A percentile compares a stretch with the other conserved stretches of the same genome.
Conservation (phyloP, 1,140 invertebrate species). For the Leucophenga varia region DNA sequence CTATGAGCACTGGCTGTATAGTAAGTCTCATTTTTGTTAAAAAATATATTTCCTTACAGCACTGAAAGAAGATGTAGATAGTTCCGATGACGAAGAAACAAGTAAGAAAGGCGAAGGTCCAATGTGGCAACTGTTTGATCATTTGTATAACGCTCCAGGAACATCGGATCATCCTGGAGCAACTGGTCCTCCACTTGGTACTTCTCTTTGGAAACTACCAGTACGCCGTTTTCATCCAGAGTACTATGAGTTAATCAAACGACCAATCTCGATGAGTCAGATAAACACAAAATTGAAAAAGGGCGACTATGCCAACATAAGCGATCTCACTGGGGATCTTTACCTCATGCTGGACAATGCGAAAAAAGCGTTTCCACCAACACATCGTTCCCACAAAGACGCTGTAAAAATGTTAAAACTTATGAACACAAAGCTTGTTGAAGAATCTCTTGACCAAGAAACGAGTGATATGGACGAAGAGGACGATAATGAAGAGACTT, state of each 20-base stretch:
- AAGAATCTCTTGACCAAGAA: conserved; percentile 45
- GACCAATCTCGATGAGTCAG: conserved; percentile 91
- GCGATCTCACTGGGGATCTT: conserved; percentile 90
- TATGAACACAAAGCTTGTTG: conserved; percentile 51
- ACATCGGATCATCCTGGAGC: conserved; percentile 50
- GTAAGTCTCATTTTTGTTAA: background rate
- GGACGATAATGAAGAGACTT: conserved; percentile 37
- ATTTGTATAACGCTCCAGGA: conserved; percentile 56
- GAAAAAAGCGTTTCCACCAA: conserved; percentile 85
- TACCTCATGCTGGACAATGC: conserved; percentile 99
- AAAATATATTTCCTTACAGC: conserved; percentile 17
- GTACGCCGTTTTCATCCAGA: conserved; percentile 90
- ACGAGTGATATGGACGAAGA: conserved; percentile 42
- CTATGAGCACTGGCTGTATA: background rate
- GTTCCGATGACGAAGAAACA: conserved; percentile 52
- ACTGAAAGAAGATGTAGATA: conserved; percentile 49
- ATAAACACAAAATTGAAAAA: conserved; percentile 89
- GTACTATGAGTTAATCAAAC: conserved; percentile 96
- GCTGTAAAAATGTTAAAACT: conserved; percentile 59
- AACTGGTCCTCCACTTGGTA: conserved; percentile 71
- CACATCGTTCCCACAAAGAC: conserved; percentile 81
- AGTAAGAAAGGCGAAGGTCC: conserved; percentile 58
- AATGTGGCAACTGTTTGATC: conserved; percentile 60
- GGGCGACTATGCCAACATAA: conserved; percentile 82
- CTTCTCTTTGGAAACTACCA: conserved; percentile 92